Percentiles rank a stretch among this genome's conserved stretches.
These are phyloP conservation scores for Phrynocephalus vlangalii DNA, from an alignment of 2,797 vertebrate species.

Conservation along the genomic window DNA sequence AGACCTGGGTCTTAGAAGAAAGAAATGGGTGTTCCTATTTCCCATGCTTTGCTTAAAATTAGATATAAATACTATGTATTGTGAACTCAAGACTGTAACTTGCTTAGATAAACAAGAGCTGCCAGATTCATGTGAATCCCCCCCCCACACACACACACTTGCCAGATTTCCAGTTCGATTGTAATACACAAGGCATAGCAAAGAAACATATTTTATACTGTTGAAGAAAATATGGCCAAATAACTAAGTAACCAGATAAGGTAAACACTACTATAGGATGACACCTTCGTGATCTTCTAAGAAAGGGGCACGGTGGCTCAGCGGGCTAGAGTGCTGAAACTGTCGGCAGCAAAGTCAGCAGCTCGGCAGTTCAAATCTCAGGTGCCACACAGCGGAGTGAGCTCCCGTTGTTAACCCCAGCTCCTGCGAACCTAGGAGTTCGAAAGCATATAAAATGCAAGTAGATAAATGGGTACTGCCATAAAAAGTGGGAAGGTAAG, in stretches of 20 bases:
- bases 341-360: no score
- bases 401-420: no score
- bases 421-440: no score
- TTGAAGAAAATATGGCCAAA: conserved; percentile 4
- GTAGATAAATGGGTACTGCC: no score
- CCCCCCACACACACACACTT: neutral
- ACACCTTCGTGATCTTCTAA: conserved; percentile 16
- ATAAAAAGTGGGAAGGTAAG: no score
- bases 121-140: neutral
- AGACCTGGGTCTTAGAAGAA: neutral
- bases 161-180: conserved; percentile 1
- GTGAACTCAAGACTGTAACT: conserved; percentile 13
- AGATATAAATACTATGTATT: neutral
- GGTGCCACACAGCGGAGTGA: no score
- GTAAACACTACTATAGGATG: conserved; percentile 33
- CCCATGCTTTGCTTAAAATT: conserved; percentile 3
- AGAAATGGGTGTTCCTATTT: neutral
- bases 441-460: no score
- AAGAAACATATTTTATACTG: conserved; percentile 32
- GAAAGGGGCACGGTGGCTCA: conserved; percentile 7
- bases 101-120: neutral
- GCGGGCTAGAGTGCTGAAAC: no score
- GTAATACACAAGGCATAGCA: neutral
- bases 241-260: conserved; percentile 26
- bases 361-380: no score